Evolutionary conservation across 1,140 invertebrate species (phyloP).

Genomic region (Leptinotarsa lineolata): DNA sequence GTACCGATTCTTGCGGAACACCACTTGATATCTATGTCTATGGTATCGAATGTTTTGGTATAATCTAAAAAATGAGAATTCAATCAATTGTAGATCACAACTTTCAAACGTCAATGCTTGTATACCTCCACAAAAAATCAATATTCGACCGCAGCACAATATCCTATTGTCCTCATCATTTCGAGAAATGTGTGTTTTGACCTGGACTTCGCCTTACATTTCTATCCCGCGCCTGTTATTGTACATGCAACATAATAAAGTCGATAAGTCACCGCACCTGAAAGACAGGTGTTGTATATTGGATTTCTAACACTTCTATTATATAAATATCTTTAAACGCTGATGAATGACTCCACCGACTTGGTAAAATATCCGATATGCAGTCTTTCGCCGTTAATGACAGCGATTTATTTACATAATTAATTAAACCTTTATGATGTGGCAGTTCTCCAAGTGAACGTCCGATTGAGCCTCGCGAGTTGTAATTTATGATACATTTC

Average conservation of each 20-base stretch:
- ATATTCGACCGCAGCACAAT: not conserved
- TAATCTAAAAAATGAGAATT: no score
- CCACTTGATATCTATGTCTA: no score
- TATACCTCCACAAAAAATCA: no score
- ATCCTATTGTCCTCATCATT: not conserved
- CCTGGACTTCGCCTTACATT: not conserved
- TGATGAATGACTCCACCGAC: conserved; percentile 26
- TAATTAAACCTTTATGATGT: conserved; percentile 32
- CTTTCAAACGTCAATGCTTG: no score
- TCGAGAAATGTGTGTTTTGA: not conserved
- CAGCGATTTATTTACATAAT: conserved; percentile 36
- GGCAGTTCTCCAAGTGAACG: not conserved
- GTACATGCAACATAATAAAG: not conserved
- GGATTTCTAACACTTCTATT: conserved; percentile 31
- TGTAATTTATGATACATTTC: no score
- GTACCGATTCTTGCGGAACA: no score
- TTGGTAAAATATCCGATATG: conserved; percentile 28
- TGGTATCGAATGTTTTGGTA: no score
- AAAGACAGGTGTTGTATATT: conserved; percentile 38
- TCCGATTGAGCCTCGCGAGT: no score
- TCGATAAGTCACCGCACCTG: conserved; percentile 18
- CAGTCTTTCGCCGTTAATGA: conserved; percentile 14
- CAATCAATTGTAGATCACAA: no score
- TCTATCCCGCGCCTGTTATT: conserved; percentile 7
- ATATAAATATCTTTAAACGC: conserved; percentile 28